Conservation (phyloP, 2,113 vertebrate genomes). For the Lichenostomus cassidix region DNA sequence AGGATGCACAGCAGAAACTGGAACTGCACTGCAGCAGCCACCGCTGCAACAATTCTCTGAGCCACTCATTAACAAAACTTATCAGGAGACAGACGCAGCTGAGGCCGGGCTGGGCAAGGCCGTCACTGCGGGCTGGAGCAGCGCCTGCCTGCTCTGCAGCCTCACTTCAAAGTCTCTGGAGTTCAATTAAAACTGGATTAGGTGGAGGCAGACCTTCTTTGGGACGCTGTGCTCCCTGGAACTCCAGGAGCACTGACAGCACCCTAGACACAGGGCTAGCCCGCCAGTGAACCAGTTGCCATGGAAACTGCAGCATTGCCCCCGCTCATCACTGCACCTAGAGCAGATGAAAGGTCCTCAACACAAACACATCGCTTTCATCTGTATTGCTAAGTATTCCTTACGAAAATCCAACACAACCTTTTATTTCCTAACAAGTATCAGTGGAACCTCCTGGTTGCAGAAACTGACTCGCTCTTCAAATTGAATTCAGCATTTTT, state of each 20-base stretch:
- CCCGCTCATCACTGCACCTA: slow-evolving; percentile 56
- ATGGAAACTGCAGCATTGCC: slow-evolving; percentile 76
- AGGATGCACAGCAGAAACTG: background rate
- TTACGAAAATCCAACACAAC: background rate
- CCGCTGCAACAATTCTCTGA: slow-evolving; percentile 35
- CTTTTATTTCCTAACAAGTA: background rate
- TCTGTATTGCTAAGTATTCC: background rate
- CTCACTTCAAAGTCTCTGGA: slow-evolving; percentile 98
- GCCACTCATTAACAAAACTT: slow-evolving; percentile 79
- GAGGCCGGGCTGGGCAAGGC: slow-evolving; percentile 72
- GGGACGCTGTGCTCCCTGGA: slow-evolving; percentile 72
- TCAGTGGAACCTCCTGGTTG: background rate
- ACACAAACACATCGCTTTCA: slow-evolving; percentile 29
- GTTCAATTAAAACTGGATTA: slow-evolving; percentile 99
- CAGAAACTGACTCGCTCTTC: background rate
- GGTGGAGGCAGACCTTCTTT: slow-evolving; percentile 75
- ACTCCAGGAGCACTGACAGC: slow-evolving; percentile 77
- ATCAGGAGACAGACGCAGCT: slow-evolving; percentile 71
- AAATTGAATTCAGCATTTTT: background rate
- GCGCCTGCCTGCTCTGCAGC: slow-evolving; percentile 80
- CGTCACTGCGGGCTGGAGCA: slow-evolving; percentile 66
- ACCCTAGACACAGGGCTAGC: slow-evolving; percentile 78
- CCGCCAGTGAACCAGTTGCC: slow-evolving; percentile 74
- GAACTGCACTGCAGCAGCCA: background rate
- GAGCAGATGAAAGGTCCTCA: slow-evolving; percentile 56